Evolutionary conservation across 2,797 vertebrate genomes (phyloP), one percentile per base, ranked within the genome.

Genomic region (Eptatretus atami): DNA sequence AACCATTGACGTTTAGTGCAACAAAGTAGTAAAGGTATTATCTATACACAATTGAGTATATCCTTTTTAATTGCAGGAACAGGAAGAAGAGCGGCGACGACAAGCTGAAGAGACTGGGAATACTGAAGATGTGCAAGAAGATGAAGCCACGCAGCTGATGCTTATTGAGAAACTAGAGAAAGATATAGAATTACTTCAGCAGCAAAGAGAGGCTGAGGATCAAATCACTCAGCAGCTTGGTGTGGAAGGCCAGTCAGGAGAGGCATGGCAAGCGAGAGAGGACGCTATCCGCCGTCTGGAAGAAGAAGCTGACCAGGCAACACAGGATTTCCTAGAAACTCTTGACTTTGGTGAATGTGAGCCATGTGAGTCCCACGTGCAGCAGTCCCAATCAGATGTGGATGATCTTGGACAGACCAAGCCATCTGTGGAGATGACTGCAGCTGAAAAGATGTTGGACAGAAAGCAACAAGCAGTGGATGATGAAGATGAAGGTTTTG

Each of bases 291-390:
- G 73, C 25, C 73, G 84, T 2, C 76, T 95, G 11, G 90, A 95
- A 73, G 82, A 93, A 1, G 87, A 98, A 64, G 90, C 88, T 0
- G 88, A 85, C 71, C 77, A 77, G 10, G 90, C 90, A 0, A 88
- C 90, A 0, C 88, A 98, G 71, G 83, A 90, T 72, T 98, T 98
- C 75, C 77, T 98, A 2, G 81, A 84, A 67, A 88, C 87, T 4
- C 80, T 98, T 65, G 90, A 95, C 77, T 98, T 98, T 1, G 80
- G 83, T 63, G 90, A 98, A 78, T 94, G 95, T 2, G 87, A 95
- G 12, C 85, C 88, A 72, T 95, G 90, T 1, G 90, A 95, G 66
- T 78, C 83, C 67, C 82, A 84, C 74, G 85, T 93, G 1, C 88
- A n/a, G n/a, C n/a, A 25, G n/a, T 25, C n/a, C 10, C n/a, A 10